phyloP scores from a whole-genome alignment of 92 coral and sea anemone species.

The Bergia sp. region DNA sequence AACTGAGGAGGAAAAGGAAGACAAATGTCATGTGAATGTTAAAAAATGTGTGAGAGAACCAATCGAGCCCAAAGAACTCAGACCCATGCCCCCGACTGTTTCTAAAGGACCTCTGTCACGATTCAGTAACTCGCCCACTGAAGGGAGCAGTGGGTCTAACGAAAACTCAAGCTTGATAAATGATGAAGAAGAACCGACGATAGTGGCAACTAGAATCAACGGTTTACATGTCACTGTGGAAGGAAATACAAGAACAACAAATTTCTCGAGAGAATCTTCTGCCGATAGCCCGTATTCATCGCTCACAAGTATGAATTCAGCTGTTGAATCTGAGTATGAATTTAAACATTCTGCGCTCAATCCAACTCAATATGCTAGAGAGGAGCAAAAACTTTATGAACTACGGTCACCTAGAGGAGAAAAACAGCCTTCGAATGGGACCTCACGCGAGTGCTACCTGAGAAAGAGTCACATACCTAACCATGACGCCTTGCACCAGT shows the following conservation, averaged over 20 bases:
- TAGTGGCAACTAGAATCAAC: not conserved
- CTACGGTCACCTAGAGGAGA: not conserved
- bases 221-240: not conserved
- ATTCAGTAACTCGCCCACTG: not conserved
- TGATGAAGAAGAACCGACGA: not conserved
- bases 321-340: not conserved
- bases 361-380: not conserved
- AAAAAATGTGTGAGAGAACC: slow-evolving; percentile 35
- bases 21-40: not conserved
- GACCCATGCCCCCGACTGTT: not conserved
- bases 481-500: not conserved
- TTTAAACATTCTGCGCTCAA: not conserved
- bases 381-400: not conserved
- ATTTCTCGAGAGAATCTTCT: not conserved
- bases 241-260: not conserved
- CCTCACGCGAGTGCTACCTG: not conserved
- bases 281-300: slow-evolving; percentile 69
- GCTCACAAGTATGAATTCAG: slow-evolving; percentile 54
- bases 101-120: not conserved
- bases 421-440: not conserved
- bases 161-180: slow-evolving; percentile 14
- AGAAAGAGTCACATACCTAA: not conserved
- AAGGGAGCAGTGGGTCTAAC: slow-evolving; percentile 7
- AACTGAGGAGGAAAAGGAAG: not conserved
- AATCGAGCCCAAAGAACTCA: slow-evolving; percentile 53